Base-by-base conservation (phyloP, 2,888 invertebrate genomes). In the Galeopsomyia nigrocyanea region DNA sequence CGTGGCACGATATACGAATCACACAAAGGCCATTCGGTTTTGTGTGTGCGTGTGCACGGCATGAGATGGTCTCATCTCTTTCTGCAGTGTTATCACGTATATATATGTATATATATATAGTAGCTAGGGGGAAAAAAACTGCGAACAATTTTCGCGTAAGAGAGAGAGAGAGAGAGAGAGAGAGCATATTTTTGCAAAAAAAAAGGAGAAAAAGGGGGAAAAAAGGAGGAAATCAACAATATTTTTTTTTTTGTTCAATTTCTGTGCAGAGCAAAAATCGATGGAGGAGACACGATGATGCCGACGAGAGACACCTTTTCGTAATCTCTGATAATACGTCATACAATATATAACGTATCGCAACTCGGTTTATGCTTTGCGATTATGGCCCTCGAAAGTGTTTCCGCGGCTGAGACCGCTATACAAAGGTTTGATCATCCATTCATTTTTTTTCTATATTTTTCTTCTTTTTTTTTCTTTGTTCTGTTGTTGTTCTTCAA, bases 321-420 rank as follows among this genome's bases (percentile, higher is more conserved):
- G 10, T 39, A 19, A 53, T 53, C n/a, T 21, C 17, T 21, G 17
- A 17, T 53, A 9, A 21, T 53, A 53, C 17, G 19, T 19, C 26
- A 26, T 26, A 26, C 26, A 14, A 53, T 53, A 53, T 53, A 53
- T 10, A 53, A 21, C 53, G 17, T 53, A 21, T 39, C 17, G 5
- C 2, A 26, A 17, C 17, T 19, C 17, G 19, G 53, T 53, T 53
- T 21, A 53, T 53, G 53, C 53, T 53, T 19, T 17, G 6, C 53
- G 53, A 80, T 81, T 79, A 85, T 86, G 86, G 86, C 86, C 82
- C 84, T 86, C 81, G 86, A 86, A 82, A 86, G 86, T 85, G 85
- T 85, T 82, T 81, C 82, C 83, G 84, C 82, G 86, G 83, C 86
- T 77, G 86, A 86, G 82, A 84, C 84, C 83, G 82, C 84, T 80